Percentiles rank a stretch among this genome's conserved stretches.
These are phyloP conservation scores for Parapristionchus giblindavisi DNA, from an alignment of 2,888 invertebrate genomes.

Conservation along the genomic window DNA sequence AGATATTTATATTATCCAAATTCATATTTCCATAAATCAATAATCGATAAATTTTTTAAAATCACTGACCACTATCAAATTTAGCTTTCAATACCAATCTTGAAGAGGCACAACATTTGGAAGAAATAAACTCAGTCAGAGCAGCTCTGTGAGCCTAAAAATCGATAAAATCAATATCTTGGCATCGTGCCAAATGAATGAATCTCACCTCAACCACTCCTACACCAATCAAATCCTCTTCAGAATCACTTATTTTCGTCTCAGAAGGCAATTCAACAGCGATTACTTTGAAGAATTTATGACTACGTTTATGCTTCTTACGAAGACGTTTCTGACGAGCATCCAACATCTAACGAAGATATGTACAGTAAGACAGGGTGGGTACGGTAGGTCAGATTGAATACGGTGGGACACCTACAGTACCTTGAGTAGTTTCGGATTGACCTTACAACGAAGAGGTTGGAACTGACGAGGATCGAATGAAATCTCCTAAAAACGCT, in stretches of 20 bases:
- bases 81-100: not conserved
- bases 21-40: too few species aligned
- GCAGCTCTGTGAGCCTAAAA: not conserved
- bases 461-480: not conserved
- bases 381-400: not conserved
- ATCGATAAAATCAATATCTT: not conserved
- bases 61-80: conserved; percentile 10
- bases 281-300: conserved; percentile 6
- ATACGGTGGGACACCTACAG: too few species aligned
- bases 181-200: not conserved
- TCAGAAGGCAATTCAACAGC: not conserved
- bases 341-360: conserved; percentile 7
- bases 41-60: too few species aligned
- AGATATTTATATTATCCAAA: too few species aligned
- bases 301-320: not conserved
- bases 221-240: not conserved
- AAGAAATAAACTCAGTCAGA: conserved; percentile 19
- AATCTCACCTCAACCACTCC: not conserved
- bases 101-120: not conserved
- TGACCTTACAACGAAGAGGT: conserved; percentile 18
- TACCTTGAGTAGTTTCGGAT: conserved; percentile 34
- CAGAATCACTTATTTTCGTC: not conserved
- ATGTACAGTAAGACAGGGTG: conserved; percentile 2
- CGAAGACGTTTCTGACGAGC: conserved; percentile 8
- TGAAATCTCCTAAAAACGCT: not conserved